A percentile compares a stretch with the other conserved stretches of the same genome.
phyloP scores from a whole-genome alignment of 2,797 vertebrate species.

The Coluber constrictor region DNA sequence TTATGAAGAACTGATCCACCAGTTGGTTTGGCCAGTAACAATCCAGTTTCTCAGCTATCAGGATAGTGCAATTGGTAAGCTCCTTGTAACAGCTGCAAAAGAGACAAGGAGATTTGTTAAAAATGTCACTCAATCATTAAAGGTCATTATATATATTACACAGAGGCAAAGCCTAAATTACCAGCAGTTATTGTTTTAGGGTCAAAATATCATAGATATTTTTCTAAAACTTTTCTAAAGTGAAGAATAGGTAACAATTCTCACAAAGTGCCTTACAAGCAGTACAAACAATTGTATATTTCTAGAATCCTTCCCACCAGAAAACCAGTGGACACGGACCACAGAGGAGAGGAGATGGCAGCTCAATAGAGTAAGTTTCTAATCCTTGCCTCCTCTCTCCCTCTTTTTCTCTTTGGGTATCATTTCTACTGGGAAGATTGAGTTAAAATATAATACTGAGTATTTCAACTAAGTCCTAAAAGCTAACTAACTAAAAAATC shows the following conservation, averaged over 20 bases:
- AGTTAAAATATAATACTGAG: background rate
- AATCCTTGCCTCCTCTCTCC: background rate
- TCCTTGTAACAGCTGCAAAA: constrained; percentile 80
- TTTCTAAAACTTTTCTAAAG: background rate
- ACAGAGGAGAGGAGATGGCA: background rate
- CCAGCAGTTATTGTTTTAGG: background rate
- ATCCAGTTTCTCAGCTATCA: constrained; percentile 75
- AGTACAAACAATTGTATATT: background rate
- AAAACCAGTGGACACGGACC: background rate
- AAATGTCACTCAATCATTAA: background rate
- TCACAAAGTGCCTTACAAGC: background rate
- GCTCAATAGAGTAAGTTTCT: background rate
- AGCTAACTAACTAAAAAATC: background rate
- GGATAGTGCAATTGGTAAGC: constrained; percentile 86
- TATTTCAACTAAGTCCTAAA: background rate
- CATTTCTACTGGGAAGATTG: background rate
- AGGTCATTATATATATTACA: background rate
- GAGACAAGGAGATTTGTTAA: background rate
- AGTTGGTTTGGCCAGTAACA: constrained; percentile 91
- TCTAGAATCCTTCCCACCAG: background rate
- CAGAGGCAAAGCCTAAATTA: background rate
- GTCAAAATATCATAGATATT: background rate
- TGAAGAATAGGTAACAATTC: background rate
- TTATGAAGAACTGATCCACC: constrained; percentile 89
- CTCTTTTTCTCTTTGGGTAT: background rate